phyloP scores from a whole-genome alignment of 2,797 vertebrate species.

The Mycteria americana region DNA sequence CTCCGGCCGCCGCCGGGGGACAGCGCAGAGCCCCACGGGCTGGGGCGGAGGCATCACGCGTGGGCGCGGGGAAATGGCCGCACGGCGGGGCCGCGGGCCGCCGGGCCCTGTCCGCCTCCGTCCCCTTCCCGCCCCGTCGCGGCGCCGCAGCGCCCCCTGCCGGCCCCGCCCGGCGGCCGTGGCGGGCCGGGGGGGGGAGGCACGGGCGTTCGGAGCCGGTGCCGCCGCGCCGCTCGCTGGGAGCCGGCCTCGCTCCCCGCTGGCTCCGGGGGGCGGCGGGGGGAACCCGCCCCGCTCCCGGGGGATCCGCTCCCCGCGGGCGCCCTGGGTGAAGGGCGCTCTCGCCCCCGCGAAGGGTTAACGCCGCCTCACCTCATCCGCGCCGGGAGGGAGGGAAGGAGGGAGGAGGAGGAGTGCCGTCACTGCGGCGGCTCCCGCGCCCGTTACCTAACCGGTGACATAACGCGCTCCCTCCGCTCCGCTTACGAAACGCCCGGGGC shows the following conservation, averaged over 20 bases:
- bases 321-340: background rate
- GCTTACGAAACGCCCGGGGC: background rate
- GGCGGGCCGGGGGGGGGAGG: no score
- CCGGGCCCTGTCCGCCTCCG: no score
- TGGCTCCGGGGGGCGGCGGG: background rate
- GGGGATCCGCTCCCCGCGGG: background rate
- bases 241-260: background rate
- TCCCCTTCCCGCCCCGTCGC: background rate
- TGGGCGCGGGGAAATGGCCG: background rate
- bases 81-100: no score
- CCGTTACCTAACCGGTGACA: conserved; percentile 45
- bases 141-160: background rate
- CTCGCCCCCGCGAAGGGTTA: background rate
- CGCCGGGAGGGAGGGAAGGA: background rate
- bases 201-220: background rate
- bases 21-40: background rate
- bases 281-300: background rate
- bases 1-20: background rate
- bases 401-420: background rate
- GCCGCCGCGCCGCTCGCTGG: background rate
- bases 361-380: background rate
- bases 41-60: background rate
- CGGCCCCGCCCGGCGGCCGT: background rate
- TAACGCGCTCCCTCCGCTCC: background rate
- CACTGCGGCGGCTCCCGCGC: background rate